Percentiles rank a stretch among this genome's conserved stretches.
Conservation (phyloP, 2,888 invertebrate genomes). For the Drosophila birchii region DNA sequence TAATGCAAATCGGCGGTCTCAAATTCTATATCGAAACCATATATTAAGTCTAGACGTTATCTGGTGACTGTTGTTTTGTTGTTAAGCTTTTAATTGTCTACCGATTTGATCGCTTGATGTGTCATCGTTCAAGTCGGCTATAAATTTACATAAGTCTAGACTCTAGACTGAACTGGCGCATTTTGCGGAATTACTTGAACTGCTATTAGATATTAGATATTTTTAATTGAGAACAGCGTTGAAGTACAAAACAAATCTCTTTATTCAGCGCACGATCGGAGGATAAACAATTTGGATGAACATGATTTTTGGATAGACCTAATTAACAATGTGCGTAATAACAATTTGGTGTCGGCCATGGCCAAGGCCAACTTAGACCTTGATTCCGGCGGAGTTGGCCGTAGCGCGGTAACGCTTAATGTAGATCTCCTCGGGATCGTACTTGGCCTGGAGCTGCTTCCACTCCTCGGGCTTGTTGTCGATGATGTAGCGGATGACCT, state of each 20-base stretch:
- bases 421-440: constrained; percentile 89
- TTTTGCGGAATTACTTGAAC: background rate
- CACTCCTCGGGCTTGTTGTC: constrained; percentile 88
- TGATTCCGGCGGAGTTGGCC: constrained; percentile 85
- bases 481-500: constrained; percentile 88
- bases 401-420: constrained; percentile 88
- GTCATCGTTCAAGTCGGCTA: constrained; percentile 11
- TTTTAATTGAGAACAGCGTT: constrained; percentile 3
- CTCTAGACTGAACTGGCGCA: constrained; percentile 14
- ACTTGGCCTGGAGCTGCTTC: constrained; percentile 88
- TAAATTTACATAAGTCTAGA: constrained; percentile 8
- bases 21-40: constrained; percentile 9
- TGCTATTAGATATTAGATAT: background rate
- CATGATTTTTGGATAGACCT: constrained; percentile 33
- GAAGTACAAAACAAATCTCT: constrained; percentile 49
- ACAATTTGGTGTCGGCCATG: constrained; percentile 12
- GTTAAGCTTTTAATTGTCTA: constrained; percentile 26
- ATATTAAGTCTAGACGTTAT: constrained; percentile 37
- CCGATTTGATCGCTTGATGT: constrained; percentile 12
- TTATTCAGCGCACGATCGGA: constrained; percentile 48
- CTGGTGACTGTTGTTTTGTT: constrained; percentile 24
- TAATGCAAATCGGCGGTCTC: constrained; percentile 29
- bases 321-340: constrained; percentile 43
- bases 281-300: constrained; percentile 40
- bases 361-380: constrained; percentile 57